These are phyloP conservation scores for Coleophora deauratella DNA, from an alignment of 2,888 invertebrate genomes.

Conservation along the genomic window DNA sequence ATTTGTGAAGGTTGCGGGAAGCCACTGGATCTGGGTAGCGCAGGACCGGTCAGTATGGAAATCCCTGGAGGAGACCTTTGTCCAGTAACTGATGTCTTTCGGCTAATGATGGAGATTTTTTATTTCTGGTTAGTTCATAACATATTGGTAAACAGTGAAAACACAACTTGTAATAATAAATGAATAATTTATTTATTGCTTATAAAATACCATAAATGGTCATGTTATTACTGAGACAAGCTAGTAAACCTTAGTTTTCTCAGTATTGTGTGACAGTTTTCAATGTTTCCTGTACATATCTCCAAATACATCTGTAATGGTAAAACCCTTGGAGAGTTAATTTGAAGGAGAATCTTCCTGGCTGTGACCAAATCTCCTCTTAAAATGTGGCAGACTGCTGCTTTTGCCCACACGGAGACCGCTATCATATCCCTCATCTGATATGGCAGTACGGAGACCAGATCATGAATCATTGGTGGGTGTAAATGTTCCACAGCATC, in stretches of 20 bases:
- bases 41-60: too few relatives aligned
- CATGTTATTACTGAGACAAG: constrained; percentile 27
- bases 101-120: too few relatives aligned
- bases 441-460: constrained; percentile 56
- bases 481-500: constrained; percentile 91
- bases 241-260: constrained; percentile 52
- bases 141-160: too few relatives aligned
- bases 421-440: constrained; percentile 64
- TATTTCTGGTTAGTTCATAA: too few relatives aligned
- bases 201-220: too few relatives aligned
- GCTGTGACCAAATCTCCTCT: constrained; percentile 63
- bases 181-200: too few relatives aligned
- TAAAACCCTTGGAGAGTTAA: constrained; percentile 60
- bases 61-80: too few relatives aligned
- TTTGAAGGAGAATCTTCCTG: constrained; percentile 62
- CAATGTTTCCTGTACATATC: constrained; percentile 67
- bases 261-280: constrained; percentile 62
- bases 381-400: constrained; percentile 64
- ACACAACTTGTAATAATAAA: too few relatives aligned
- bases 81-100: too few relatives aligned
- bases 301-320: constrained; percentile 74
- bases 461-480: constrained; percentile 78
- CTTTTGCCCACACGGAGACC: constrained; percentile 69
- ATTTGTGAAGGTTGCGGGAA: too few relatives aligned
- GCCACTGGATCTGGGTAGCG: too few relatives aligned